These are phyloP conservation scores for Zeugodacus cucurbitae DNA, from an alignment of 1,140 invertebrate genomes.

Conservation along the genomic window DNA sequence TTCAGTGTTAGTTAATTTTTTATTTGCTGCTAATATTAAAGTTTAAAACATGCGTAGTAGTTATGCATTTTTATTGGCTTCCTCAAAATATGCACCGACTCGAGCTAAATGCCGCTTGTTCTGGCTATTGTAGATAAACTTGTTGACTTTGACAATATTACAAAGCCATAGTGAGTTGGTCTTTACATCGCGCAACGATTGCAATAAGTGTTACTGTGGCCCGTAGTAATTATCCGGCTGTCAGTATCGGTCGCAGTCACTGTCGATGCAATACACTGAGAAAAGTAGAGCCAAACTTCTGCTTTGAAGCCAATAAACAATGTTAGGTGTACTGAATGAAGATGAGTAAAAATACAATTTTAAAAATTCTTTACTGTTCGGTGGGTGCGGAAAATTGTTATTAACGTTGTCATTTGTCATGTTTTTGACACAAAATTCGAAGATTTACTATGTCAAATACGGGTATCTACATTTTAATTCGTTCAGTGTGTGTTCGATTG, in stretches of 20 bases:
- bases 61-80: slow-evolving; percentile 9
- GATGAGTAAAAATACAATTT: no score
- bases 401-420: not conserved
- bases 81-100: not conserved
- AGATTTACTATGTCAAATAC: not conserved
- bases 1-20: not conserved
- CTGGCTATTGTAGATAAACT: not conserved
- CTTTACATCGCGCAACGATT: not conserved
- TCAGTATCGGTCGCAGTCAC: not conserved
- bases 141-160: not conserved
- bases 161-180: not conserved
- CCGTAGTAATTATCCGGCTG: not conserved
- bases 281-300: not conserved
- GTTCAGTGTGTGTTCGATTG: not conserved
- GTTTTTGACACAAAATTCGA: not conserved
- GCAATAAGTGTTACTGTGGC: not conserved
- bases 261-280: not conserved
- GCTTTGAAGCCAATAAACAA: not conserved
- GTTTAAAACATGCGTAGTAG: not conserved
- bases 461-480: not conserved
- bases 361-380: no score
- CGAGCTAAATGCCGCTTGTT: not conserved
- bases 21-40: not conserved
- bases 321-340: no score
- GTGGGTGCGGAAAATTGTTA: no score